Base-by-base conservation (phyloP, 2,113 vertebrate genomes). In the Desmodus rotundus region DNA sequence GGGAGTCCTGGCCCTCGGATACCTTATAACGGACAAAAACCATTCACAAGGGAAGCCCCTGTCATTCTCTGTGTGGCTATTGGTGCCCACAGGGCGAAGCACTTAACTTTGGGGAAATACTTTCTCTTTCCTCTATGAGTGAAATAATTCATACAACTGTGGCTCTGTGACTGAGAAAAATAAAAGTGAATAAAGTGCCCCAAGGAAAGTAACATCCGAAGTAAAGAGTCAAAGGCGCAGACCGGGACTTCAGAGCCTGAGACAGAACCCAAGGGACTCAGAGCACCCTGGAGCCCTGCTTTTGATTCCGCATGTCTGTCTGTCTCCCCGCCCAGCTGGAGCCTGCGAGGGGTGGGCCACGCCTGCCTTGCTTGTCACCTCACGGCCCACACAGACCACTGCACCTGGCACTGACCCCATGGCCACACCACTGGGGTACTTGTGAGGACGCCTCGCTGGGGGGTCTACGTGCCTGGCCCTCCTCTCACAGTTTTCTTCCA, bases 391-490 rank as follows among this genome's bases (percentile, higher is more conserved):
- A 13, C 11, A 4, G 10, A 15, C 52, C 47, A 2, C 16, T 0
- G 1, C 16, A 9, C 2, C 11, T 1, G 45, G n/a, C 14, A 10
- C 8, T 47, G 28, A 1, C 36, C 26, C 12, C 24, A 2, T 0
- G 4, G 72, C 16, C 28, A 11, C 7, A 0, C 1, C 19, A 2
- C 3, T 4, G 14, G 22, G 33, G 63, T 13, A 3, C 1, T 19
- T 8, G 14, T 0, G 16, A 43, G 77, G 61, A 56, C 28, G 0
- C 5, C 20, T 22, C 7, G 5, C 12, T 28, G 15, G 2, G 8
- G 4, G 50, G 45, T 1, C 24, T 0, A 0, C 0, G 0, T 4
- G 3, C 12, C 43, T 5, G 1, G 12, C 5, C 3, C 4, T 33
- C 17, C 9, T 26, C 4, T 5, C 38, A 33, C 0, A 0, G 10